Conservation (phyloP, 1,140 invertebrate species). For the Solenopsis fugax region DNA sequence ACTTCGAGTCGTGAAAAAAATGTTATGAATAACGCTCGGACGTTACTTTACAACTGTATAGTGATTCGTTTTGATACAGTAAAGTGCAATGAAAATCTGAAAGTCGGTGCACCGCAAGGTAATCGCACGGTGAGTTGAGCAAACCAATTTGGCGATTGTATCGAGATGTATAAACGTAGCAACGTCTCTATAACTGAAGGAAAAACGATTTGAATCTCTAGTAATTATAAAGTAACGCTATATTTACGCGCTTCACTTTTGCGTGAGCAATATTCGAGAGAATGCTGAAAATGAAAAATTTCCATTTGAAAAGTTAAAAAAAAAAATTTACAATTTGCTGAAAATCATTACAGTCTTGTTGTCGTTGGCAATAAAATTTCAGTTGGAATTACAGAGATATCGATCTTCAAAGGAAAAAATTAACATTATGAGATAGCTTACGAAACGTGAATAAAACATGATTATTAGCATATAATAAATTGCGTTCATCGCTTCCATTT, state of each 20-base stretch:
- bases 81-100: conserved; percentile 21
- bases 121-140: conserved; percentile 25
- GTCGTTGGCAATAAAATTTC: neutral
- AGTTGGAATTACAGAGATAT: conserved; percentile 3
- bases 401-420: neutral
- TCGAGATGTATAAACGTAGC: conserved; percentile 14
- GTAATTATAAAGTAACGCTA: conserved; percentile 19
- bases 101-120: neutral
- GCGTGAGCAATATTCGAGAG: conserved; percentile 14
- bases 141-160: conserved; percentile 35
- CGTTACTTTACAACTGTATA: conserved; percentile 37
- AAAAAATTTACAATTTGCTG: neutral
- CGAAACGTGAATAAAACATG: conserved; percentile 24
- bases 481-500: conserved; percentile 51
- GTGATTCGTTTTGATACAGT: conserved; percentile 6
- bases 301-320: neutral
- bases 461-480: conserved; percentile 36
- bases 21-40: conserved; percentile 59
- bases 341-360: conserved; percentile 18
- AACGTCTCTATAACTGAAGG: neutral
- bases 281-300: conserved; percentile 13
- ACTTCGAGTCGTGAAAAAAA: conserved; percentile 52
- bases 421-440: neutral
- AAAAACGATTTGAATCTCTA: neutral
- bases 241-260: conserved; percentile 7